Percentiles rank a stretch among this genome's conserved stretches.
Conservation (phyloP, 1,140 invertebrate genomes). For the Anagrus nilaparvatae region DNA sequence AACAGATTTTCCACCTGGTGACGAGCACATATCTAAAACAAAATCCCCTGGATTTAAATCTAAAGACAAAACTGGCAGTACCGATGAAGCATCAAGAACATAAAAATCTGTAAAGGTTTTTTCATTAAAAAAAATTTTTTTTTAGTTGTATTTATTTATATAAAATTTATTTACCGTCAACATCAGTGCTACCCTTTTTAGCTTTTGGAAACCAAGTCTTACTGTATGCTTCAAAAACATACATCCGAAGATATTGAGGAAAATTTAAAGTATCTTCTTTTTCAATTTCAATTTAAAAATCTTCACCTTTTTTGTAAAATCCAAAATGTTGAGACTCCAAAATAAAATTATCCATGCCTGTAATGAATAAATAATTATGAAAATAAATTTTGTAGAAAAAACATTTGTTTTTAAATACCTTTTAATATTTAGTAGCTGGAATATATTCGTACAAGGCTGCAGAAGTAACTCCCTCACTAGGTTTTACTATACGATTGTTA, state of each 20-base stretch:
- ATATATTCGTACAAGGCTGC: constrained; percentile 65
- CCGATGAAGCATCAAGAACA: constrained; percentile 79
- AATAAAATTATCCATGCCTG: constrained; percentile 66
- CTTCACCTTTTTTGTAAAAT: constrained; percentile 48
- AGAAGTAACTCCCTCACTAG: constrained; percentile 42
- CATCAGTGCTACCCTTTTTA: constrained; percentile 48
- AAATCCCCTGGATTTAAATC: constrained; percentile 65
- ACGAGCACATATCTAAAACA: constrained; percentile 90
- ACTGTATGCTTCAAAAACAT: constrained; percentile 65
- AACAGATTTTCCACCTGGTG: constrained; percentile 92
- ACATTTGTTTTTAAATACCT: constrained; percentile 22
- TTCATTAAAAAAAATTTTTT: too few species aligned
- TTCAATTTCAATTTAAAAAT: constrained; percentile 53
- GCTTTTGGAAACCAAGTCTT: constrained; percentile 59
- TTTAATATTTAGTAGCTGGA: constrained; percentile 68
- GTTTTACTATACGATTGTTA: constrained; percentile 49
- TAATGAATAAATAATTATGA: constrained; percentile 10
- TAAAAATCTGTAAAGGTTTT: constrained; percentile 59
- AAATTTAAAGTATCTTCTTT: constrained; percentile 53
- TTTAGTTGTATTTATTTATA: too few species aligned
- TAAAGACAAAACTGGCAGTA: constrained; percentile 83
- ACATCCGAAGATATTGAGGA: constrained; percentile 67
- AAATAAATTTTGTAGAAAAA: not conserved
- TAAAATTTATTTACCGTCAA: too few species aligned
- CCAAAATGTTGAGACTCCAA: constrained; percentile 66